Base-by-base conservation (phyloP, 2,797 vertebrate genomes). In the Limosa lapponica region DNA sequence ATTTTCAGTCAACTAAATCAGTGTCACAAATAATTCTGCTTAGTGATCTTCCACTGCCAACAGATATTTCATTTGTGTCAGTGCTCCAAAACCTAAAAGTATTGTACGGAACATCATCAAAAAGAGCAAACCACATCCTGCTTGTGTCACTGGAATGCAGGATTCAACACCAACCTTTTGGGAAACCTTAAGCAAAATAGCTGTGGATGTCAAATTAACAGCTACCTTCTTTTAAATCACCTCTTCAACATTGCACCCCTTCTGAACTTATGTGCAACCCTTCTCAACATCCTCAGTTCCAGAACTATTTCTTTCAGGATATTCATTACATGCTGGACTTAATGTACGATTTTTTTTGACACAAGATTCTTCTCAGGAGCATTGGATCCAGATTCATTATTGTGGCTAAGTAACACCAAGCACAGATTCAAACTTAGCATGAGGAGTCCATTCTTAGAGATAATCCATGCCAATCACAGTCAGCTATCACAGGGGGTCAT, bases 1-100 rank as follows among this genome's bases (percentile, higher is more conserved):
- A 52, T 24, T 87, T 82, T 80, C 52, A 80, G 43, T 39, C 51
- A 67, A 81, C 11, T 83, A 92, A 69, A 90, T 62, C 62, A 84
- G 46, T 77, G 55, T 62, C 87, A 94, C 34, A 75, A 67, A 48
- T 54, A n/a, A 51, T 87, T 82, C 46, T 75, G 43, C 13, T 85
- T 36, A 72, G 54, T 43, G 19, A 58, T 62, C n/a, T 89, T 49
- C 66, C 43, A 52, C 27, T 69, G 51, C 5, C 71, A 93, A 19
- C 20, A 72, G 54, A 46, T 87, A 71, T 46, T 58, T 74, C 8
- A n/a, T 64, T 44, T 82, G 2, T 51, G 30, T 30, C 66, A 73
- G 13, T 55, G 59, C 24, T 90, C 39, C 51, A 48, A 27, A 75
- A 16, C 2, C 11, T 27, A 41, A 34, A 12, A 67, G 12, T 32